Percentiles rank a stretch among this genome's conserved stretches.
phyloP scores from a whole-genome alignment of 2,797 vertebrate species.

The Labeo calbasu region DNA sequence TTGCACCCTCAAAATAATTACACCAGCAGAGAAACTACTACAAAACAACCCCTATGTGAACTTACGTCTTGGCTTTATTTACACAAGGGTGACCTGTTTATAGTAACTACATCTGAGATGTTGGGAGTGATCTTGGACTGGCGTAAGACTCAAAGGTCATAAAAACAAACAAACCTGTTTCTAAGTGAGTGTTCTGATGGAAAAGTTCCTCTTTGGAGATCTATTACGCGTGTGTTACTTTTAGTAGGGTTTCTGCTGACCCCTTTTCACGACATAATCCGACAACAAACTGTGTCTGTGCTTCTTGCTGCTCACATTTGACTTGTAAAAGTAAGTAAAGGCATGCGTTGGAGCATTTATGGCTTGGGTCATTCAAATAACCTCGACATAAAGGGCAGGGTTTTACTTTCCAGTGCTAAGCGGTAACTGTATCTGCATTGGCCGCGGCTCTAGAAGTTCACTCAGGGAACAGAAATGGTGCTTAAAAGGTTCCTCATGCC shows the following conservation, averaged over 20 bases:
- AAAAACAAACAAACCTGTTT: conserved; percentile 20
- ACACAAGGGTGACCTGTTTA: conserved; percentile 49
- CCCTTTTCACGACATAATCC: conserved; percentile 20
- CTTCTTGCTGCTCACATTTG: conserved; percentile 28
- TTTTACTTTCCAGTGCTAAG: conserved; percentile 51
- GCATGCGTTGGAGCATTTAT: conserved; percentile 30
- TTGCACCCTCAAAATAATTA: neutral
- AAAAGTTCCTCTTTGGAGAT: conserved; percentile 14
- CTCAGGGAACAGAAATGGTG: conserved; percentile 38
- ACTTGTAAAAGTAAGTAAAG: conserved; percentile 42
- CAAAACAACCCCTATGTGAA: conserved; percentile 37
- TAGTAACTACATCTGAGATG: conserved; percentile 17
- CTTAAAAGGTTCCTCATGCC: conserved; percentile 40
- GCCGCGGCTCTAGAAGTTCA: conserved; percentile 46
- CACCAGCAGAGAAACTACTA: conserved; percentile 13
- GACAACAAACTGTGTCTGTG: conserved; percentile 19
- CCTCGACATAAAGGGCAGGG: conserved; percentile 54
- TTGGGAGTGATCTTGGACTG: conserved; percentile 15
- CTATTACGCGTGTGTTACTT: neutral
- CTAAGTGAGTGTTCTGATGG: neutral
- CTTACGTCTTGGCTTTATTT: conserved; percentile 39
- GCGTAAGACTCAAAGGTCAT: conserved; percentile 6
- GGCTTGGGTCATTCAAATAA: conserved; percentile 41
- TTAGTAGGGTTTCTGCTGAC: conserved; percentile 11
- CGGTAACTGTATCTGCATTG: conserved; percentile 54